Conservation (phyloP, 2,797 vertebrate genomes). For the Anolis apletophallus region DNA sequence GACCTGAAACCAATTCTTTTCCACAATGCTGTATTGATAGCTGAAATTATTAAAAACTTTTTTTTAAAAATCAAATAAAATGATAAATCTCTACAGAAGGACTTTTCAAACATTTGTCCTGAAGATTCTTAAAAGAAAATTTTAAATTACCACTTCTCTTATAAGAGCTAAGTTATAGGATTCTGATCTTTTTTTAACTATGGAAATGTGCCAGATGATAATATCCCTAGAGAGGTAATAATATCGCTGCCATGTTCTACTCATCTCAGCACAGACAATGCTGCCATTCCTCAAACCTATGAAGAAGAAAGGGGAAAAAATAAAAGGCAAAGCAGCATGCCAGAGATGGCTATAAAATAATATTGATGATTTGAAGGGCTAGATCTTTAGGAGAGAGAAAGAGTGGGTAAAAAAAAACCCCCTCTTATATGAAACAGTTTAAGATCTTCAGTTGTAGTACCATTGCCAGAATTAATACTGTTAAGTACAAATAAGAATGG, state of each 20-base stretch:
- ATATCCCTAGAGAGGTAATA: neutral
- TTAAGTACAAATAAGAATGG: neutral
- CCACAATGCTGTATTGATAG: conserved; percentile 22
- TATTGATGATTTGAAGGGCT: neutral
- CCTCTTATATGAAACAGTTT: neutral
- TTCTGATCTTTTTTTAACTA: conserved; percentile 1
- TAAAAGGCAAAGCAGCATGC: neutral
- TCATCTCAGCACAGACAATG: neutral
- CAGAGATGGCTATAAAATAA: neutral
- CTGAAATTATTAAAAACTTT: conserved; percentile 22
- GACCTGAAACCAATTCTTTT: neutral
- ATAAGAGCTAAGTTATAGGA: neutral
- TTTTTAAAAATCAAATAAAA: conserved; percentile 22
- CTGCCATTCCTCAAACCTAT: neutral
- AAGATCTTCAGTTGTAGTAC: neutral
- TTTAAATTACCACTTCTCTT: neutral
- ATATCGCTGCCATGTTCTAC: neutral
- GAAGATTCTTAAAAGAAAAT: conserved; percentile 40
- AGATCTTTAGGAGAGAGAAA: neutral
- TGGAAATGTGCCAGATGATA: neutral
- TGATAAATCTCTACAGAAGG: conserved; percentile 25
- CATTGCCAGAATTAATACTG: neutral
- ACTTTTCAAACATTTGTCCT: conserved; percentile 32
- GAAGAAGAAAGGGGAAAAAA: neutral
- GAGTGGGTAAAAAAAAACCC: neutral